Evolutionary conservation across 2,888 invertebrate species (phyloP).

Genomic region (Tiliacea aurago): DNA sequence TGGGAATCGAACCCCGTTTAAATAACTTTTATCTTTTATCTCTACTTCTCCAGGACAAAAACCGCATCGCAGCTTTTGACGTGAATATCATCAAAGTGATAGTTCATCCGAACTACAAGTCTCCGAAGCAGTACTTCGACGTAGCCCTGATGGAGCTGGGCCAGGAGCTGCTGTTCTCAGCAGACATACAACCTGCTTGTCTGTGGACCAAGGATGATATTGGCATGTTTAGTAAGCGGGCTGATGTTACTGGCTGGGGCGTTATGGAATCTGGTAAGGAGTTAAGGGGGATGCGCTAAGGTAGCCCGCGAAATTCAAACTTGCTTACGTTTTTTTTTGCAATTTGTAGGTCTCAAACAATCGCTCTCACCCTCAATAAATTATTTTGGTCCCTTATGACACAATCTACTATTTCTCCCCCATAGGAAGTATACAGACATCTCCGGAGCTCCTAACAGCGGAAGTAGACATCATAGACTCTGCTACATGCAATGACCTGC

Average conservation of each 20-base stretch:
- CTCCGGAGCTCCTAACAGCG: conserved; percentile 76
- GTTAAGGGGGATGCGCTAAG: no score
- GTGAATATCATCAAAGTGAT: conserved; percentile 71
- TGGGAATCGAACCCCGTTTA: no score
- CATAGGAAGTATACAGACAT: conserved; percentile 67
- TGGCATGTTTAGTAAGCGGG: conserved; percentile 63
- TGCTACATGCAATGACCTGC: conserved; percentile 68
- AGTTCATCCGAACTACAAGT: conserved; percentile 73
- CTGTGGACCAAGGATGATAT: conserved; percentile 72
- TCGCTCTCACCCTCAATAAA: no score
- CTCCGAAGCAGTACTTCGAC: conserved; percentile 79
- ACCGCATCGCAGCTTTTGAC: conserved; percentile 42
- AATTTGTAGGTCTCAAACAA: no score
- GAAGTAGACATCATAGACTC: conserved; percentile 75
- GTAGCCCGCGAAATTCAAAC: no score
- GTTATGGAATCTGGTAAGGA: conserved; percentile 72
- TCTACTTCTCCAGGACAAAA: conserved; percentile 10
- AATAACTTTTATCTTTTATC: neutral
- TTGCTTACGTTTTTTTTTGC: no score
- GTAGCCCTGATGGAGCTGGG: conserved; percentile 79
- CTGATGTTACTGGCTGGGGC: conserved; percentile 81
- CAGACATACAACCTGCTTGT: conserved; percentile 79
- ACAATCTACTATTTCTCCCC: no score
- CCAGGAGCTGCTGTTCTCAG: conserved; percentile 66
- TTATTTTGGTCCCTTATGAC: no score